A percentile compares a stretch with the other conserved stretches of the same genome.
These are phyloP conservation scores for Platysternon megacephalum DNA, from an alignment of 2,113 vertebrate genomes.

Conservation along the genomic window DNA sequence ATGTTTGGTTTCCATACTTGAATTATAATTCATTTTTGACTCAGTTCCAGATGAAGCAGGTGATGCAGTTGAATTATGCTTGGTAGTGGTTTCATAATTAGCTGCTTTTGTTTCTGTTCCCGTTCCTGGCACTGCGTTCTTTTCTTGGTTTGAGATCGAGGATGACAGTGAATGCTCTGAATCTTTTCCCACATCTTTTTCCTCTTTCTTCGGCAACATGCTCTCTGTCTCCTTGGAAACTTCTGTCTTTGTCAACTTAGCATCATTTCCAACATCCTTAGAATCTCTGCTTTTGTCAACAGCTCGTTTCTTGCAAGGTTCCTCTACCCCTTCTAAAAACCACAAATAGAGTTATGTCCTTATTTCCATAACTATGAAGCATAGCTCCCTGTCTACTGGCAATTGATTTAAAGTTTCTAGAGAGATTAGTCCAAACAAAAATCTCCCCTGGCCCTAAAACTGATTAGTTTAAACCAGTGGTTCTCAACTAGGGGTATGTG, in stretches of 20 bases:
- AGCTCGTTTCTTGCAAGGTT: slow-evolving; percentile 74
- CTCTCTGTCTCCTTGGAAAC: slow-evolving; percentile 48
- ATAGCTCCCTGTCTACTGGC: not conserved
- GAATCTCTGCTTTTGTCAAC: slow-evolving; percentile 70
- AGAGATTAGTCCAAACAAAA: not conserved
- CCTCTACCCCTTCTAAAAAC: slow-evolving; percentile 84
- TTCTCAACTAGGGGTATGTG: too few relatives aligned
- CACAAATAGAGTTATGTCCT: not conserved
- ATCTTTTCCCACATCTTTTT: slow-evolving; percentile 43
- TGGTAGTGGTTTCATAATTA: slow-evolving; percentile 62
- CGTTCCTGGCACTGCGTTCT: not conserved
- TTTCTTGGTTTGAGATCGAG: slow-evolving; percentile 51
- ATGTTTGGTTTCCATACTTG: slow-evolving; percentile 58
- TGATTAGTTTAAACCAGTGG: not conserved
- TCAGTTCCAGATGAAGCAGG: slow-evolving; percentile 64
- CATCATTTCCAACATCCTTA: slow-evolving; percentile 66
- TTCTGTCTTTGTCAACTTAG: slow-evolving; percentile 60
- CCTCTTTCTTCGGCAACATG: slow-evolving; percentile 53
- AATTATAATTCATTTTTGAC: slow-evolving; percentile 67
- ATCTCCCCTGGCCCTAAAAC: not conserved
- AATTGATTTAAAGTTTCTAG: not conserved
- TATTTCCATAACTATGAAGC: not conserved
- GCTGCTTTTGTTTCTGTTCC: slow-evolving; percentile 53
- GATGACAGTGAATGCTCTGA: not conserved
- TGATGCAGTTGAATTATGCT: slow-evolving; percentile 43